phyloP scores from a whole-genome alignment of 1,140 invertebrate genomes.

The Tetramorium parvispinum region DNA sequence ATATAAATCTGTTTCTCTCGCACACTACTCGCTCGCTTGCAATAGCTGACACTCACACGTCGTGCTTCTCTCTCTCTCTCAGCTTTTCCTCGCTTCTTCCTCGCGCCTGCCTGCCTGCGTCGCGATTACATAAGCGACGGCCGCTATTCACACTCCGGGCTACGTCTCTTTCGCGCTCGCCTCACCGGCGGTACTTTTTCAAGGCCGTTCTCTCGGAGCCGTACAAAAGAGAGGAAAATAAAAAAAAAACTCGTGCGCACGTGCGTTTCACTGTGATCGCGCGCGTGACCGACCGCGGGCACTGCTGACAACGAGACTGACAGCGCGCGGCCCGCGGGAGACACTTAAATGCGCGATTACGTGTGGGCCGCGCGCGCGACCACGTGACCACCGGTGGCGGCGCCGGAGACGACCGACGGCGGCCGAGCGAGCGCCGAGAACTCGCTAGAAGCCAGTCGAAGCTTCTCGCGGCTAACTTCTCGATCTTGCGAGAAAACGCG shows the following conservation, averaged over 20 bases:
- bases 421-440: slow-evolving; percentile 59
- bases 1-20: neutral
- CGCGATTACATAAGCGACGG: slow-evolving; percentile 50
- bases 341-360: slow-evolving; percentile 74
- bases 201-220: slow-evolving; percentile 4
- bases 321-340: slow-evolving; percentile 47
- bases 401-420: slow-evolving; percentile 53
- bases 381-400: slow-evolving; percentile 68
- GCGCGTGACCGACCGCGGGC: neutral
- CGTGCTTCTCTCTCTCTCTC: slow-evolving; percentile 18
- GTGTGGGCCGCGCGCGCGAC: slow-evolving; percentile 58
- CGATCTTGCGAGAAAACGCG: slow-evolving; percentile 11
- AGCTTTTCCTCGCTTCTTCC: slow-evolving; percentile 29
- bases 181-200: slow-evolving; percentile 1
- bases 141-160: neutral
- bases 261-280: neutral
- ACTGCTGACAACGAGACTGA: slow-evolving; percentile 72
- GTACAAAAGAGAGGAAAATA: neutral
- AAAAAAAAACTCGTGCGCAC: neutral
- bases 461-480: slow-evolving; percentile 41
- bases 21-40: slow-evolving; percentile 7
- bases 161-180: slow-evolving; percentile 40
- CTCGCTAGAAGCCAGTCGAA: slow-evolving; percentile 50
- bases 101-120: neutral
- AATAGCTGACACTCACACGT: slow-evolving; percentile 48